Evolutionary conservation across 35 echinoderm and acorn worm genomes (phyloP), one percentile per base, ranked within the genome.

Genomic region (Chiridota heheva): DNA sequence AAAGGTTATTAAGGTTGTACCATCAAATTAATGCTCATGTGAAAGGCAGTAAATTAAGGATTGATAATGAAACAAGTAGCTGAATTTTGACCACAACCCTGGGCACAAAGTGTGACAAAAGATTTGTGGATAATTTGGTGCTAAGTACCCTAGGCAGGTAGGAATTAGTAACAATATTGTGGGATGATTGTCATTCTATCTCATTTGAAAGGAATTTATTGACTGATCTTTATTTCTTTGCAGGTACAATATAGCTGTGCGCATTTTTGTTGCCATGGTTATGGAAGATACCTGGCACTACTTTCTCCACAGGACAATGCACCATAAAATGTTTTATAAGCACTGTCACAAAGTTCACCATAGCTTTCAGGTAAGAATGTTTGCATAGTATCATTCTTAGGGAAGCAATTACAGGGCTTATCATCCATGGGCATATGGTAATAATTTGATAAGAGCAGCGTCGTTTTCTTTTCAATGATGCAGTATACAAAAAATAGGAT

Each of bases 241-340:
- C 59, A 97, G 94, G 94, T 91, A 88, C 16, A 31, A 43, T 4
- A 47, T 91, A 0, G 5, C 88, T 22, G 58, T 22, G 16, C 78
- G 60, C 1, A 70, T 91, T 18, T 97, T 72, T 49, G 84, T 42
- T n/a, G 8, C 35, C 36, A 56, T 91, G 15, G 76, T 97, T 8
- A 71, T 97, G 1, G 94, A 97, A 22, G 94, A 97, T 46, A 85
- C 88, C 5, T 97, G 94, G 88, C 94, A 97, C 45, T 97, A 97
- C 53, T 97, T 97, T 58, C 33, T 88, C 13, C 94, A 97, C 41
- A 58, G 94, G 7, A 47, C 72, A 40, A 84, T 97, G 3, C 94
- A 97, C 49, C 70, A 88, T 46, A 97, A 84, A 61, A 88, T 80
- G 17, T 67, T 97, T 26, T 97, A 97, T 66, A 97, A 97, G 43